phyloP scores from a whole-genome alignment of 2,113 vertebrate species.

The Chloropsis cyanopogon region DNA sequence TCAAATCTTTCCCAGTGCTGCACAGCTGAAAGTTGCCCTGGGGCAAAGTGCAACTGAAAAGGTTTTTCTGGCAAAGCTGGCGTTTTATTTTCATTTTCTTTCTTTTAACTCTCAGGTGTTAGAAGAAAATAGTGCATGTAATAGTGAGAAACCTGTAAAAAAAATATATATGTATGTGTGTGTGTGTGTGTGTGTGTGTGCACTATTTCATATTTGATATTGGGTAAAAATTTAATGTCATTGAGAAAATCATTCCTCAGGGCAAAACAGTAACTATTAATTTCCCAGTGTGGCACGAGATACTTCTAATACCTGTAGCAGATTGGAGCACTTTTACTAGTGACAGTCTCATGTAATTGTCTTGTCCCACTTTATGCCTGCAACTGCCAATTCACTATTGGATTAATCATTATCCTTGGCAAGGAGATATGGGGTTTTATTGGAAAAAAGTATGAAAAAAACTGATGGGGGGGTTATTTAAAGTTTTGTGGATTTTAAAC shows the following conservation, averaged over 20 bases:
- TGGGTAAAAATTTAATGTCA: not conserved
- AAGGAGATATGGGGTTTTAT: not conserved
- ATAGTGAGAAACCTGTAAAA: not conserved
- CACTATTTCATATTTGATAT: not conserved
- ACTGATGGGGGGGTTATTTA: rapidly evolving
- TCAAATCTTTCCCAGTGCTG: not conserved
- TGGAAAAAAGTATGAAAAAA: not conserved
- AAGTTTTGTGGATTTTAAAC: not conserved
- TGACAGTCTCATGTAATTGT: not conserved
- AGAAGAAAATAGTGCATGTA: not conserved
- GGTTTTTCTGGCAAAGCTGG: not conserved
- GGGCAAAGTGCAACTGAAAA: not conserved
- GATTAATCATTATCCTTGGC: not conserved
- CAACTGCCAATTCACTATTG: not conserved
- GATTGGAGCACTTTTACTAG: not conserved
- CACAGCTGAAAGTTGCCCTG: not conserved
- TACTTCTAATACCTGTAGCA: not conserved
- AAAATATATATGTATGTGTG: not conserved
- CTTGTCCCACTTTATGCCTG: not conserved
- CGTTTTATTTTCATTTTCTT: rapidly evolving
- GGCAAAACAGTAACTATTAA: not conserved
- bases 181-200: not conserved
- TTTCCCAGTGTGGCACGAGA: not conserved
- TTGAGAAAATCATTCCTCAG: not conserved
- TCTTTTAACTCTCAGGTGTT: not conserved